Conservation (phyloP, 2,888 invertebrate genomes). For the Iselma pallidipennis region DNA sequence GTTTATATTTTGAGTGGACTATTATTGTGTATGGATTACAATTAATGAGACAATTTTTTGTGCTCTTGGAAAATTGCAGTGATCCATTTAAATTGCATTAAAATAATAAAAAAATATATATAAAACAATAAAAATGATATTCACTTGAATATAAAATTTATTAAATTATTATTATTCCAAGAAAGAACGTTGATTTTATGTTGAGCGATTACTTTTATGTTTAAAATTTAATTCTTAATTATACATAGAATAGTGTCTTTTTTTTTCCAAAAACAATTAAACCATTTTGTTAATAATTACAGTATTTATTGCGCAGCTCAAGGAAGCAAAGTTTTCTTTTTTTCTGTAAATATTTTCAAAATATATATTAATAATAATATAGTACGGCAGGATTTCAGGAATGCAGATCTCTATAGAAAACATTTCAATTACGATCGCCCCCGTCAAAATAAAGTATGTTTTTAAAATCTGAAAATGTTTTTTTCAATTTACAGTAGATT, state of each 20-base stretch:
- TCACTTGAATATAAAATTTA: slow-evolving; percentile 34
- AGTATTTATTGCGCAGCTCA: slow-evolving; percentile 5
- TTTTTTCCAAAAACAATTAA: background rate
- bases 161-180: slow-evolving; percentile 43
- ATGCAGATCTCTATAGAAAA: background rate
- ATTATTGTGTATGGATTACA: slow-evolving; percentile 29
- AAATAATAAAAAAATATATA: slow-evolving; percentile 7
- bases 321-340: background rate
- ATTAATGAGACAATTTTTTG: slow-evolving; percentile 6
- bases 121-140: slow-evolving; percentile 14
- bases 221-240: background rate
- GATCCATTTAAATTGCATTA: slow-evolving; percentile 33
- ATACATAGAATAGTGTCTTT: slow-evolving; percentile 1
- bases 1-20: slow-evolving; percentile 18
- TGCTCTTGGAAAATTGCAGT: slow-evolving; percentile 11
- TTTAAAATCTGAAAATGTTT: slow-evolving; percentile 16
- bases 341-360: background rate
- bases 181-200: slow-evolving; percentile 5
- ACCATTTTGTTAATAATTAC: slow-evolving; percentile 4
- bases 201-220: background rate
- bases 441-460: slow-evolving; percentile 28
- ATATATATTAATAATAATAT: background rate
- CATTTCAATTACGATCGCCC: background rate
- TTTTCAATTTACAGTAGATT: background rate
- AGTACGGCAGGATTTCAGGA: background rate